Conservation (phyloP, 2,113 vertebrate genomes). For the Malurus cyaneus region DNA sequence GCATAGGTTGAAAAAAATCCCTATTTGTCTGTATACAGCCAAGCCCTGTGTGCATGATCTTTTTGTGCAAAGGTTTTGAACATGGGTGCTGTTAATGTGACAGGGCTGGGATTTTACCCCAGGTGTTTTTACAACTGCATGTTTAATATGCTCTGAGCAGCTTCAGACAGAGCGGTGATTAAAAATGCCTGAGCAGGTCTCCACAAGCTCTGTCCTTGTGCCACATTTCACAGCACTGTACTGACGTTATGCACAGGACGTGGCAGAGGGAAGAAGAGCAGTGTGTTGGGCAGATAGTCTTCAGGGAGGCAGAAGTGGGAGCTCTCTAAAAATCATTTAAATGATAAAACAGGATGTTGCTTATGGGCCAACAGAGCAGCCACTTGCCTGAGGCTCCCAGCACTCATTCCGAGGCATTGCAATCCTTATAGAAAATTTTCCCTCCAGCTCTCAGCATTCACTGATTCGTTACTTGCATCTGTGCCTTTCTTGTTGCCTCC, state of each 20-base stretch:
- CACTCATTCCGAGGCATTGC: not conserved
- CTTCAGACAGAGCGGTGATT: not conserved
- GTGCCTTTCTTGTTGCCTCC: not conserved
- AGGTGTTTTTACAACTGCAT: not conserved
- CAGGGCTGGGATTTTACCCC: not conserved
- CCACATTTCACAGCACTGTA: not conserved
- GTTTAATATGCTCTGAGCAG: slow-evolving; percentile 1
- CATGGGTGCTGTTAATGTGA: not conserved
- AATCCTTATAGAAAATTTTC: not conserved
- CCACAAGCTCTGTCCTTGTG: not conserved
- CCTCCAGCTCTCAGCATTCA: not conserved
- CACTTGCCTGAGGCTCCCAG: not conserved
- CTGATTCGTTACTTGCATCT: not conserved
- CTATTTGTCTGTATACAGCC: not conserved
- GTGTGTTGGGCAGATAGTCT: not conserved
- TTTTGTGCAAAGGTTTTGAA: not conserved
- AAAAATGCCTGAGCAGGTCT: slow-evolving; percentile 8
- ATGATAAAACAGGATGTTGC: not conserved
- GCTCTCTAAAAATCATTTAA: not conserved
- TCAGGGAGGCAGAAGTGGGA: not conserved
- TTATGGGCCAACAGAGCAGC: not conserved
- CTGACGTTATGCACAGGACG: not conserved
- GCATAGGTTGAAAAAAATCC: not conserved
- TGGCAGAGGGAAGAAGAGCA: not conserved
- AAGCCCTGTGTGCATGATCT: not conserved